Percentiles rank a stretch among this genome's conserved stretches.
These are phyloP conservation scores for Enteromius unitaeniatus DNA, from an alignment of 2,797 vertebrate genomes.

Conservation along the genomic window DNA sequence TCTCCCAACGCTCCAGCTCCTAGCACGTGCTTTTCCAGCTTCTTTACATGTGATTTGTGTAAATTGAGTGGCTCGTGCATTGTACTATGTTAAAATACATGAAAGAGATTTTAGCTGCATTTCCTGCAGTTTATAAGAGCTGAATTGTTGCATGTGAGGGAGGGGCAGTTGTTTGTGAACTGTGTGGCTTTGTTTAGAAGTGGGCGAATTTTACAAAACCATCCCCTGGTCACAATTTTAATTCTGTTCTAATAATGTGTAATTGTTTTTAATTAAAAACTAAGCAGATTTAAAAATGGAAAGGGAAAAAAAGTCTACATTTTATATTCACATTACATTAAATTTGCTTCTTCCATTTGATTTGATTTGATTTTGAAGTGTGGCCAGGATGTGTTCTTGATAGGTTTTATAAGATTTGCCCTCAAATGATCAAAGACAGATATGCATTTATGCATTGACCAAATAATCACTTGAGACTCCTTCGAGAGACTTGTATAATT, in stretches of 20 bases:
- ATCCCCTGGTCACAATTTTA: background rate
- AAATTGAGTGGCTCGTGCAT: background rate
- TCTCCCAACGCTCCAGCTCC: background rate
- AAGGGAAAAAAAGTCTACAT: background rate
- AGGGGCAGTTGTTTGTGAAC: conserved; percentile 18
- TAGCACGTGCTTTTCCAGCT: conserved; percentile 22
- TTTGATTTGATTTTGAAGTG: background rate
- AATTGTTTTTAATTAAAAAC: background rate
- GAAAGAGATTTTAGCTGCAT: conserved; percentile 1
- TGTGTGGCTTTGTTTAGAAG: conserved; percentile 38
- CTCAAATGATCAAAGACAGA: background rate
- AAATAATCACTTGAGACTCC: background rate
- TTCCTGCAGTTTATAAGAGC: background rate
- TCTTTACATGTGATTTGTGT: conserved; percentile 41
- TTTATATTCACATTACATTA: background rate
- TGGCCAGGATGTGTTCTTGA: background rate
- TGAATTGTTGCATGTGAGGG: conserved; percentile 51
- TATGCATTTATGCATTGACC: background rate
- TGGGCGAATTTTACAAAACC: background rate
- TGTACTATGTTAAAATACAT: background rate
- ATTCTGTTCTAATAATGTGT: background rate
- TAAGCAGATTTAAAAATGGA: background rate
- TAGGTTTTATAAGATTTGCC: background rate
- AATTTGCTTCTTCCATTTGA: background rate
- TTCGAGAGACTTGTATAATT: background rate